These are phyloP conservation scores for Brachynemurus nebulosus DNA, from an alignment of 2,888 invertebrate genomes.

Conservation along the genomic window DNA sequence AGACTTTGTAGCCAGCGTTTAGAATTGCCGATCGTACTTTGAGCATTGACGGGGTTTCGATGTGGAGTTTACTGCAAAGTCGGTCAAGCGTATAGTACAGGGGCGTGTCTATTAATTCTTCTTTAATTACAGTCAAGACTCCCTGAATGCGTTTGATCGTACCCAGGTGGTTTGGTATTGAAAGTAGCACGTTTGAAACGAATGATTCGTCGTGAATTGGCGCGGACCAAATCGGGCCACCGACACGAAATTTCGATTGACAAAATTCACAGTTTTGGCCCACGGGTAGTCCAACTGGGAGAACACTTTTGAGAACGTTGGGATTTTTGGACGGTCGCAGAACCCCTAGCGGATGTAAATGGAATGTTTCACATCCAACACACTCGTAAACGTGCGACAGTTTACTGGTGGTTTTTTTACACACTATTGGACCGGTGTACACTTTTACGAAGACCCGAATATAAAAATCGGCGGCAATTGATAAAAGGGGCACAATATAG, in stretches of 20 bases:
- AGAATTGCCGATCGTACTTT: constrained; percentile 75
- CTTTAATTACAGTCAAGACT: constrained; percentile 61
- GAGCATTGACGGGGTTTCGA: constrained; percentile 54
- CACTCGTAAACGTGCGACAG: constrained; percentile 82
- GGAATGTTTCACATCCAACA: constrained; percentile 71
- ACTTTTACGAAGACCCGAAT: constrained; percentile 85
- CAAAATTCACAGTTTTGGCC: constrained; percentile 59
- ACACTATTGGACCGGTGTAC: constrained; percentile 62
- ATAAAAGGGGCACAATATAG: constrained; percentile 81
- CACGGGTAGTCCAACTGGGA: constrained; percentile 58
- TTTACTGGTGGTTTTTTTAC: constrained; percentile 79
- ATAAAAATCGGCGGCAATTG: constrained; percentile 93
- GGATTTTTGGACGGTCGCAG: constrained; percentile 43
- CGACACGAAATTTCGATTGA: constrained; percentile 60
- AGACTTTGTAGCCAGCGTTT: constrained; percentile 82
- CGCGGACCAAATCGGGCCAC: constrained; percentile 91
- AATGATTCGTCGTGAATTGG: constrained; percentile 72
- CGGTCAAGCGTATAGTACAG: constrained; percentile 77
- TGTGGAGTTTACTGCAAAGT: constrained; percentile 56
- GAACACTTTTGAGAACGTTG: constrained; percentile 42
- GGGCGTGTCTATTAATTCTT: constrained; percentile 75
- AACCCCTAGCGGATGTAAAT: constrained; percentile 61
- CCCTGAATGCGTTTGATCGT: constrained; percentile 69
- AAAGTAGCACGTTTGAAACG: constrained; percentile 47
- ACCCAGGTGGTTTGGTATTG: constrained; percentile 35